Percentiles rank a stretch among this genome's conserved stretches.
phyloP scores from a whole-genome alignment of 2,797 vertebrate species.

The Ficedula albicollis region DNA sequence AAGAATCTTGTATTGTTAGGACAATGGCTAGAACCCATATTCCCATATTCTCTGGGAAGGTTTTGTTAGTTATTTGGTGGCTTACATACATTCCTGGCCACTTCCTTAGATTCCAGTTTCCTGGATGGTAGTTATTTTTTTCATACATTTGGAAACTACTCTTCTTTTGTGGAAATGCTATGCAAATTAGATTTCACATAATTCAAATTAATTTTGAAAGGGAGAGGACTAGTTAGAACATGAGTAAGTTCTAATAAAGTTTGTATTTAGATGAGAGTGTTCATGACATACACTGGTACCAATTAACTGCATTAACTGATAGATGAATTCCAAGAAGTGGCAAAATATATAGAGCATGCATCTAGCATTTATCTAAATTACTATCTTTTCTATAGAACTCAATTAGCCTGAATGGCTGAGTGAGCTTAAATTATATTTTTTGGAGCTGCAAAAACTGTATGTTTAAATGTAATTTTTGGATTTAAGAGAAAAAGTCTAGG shows the following conservation, averaged over 20 bases:
- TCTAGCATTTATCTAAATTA: neutral
- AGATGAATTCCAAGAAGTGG: neutral
- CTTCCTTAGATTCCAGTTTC: neutral
- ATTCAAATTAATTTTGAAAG: neutral
- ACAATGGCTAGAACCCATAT: neutral
- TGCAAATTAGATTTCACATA: neutral
- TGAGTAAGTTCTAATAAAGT: neutral
- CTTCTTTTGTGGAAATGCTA: neutral
- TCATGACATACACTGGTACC: neutral
- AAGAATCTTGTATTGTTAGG: neutral
- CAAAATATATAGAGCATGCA: neutral
- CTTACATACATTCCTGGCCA: neutral
- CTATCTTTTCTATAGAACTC: neutral
- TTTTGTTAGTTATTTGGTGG: neutral
- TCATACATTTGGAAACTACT: neutral
- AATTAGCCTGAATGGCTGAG: neutral
- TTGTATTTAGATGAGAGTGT: neutral
- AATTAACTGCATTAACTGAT: neutral
- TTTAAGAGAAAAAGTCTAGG: neutral
- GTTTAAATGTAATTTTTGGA: neutral
- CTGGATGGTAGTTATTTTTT: neutral
- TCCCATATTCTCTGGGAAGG: neutral
- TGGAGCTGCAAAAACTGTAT: neutral
- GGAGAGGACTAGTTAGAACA: neutral
- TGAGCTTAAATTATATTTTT: neutral